Evolutionary conservation across 1,140 invertebrate species (phyloP).

Genomic region (Leucophenga varia): DNA sequence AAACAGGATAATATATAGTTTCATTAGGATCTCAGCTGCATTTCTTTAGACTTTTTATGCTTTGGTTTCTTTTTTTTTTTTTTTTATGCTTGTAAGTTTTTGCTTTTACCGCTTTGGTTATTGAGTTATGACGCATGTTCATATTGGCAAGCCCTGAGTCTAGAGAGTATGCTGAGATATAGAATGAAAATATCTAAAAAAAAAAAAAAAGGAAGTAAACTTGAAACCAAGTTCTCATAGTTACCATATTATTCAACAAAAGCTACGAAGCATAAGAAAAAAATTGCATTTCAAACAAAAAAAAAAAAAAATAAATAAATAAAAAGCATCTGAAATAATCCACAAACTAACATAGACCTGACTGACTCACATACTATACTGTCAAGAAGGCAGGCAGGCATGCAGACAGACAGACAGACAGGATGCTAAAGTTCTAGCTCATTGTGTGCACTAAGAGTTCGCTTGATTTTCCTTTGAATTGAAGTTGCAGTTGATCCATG

Average conservation of each 20-base stretch:
- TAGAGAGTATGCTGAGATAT: too few relatives aligned
- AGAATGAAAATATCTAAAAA: slow-evolving; percentile 22
- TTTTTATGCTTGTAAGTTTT: slow-evolving; percentile 15
- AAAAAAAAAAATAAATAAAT: too few relatives aligned
- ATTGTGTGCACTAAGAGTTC: too few relatives aligned
- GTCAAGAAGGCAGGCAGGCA: too few relatives aligned
- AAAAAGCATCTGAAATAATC: too few relatives aligned
- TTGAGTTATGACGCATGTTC: slow-evolving; percentile 51
- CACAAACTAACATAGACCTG: too few relatives aligned
- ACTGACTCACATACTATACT: too few relatives aligned
- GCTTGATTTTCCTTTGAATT: too few relatives aligned
- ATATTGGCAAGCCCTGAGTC: too few relatives aligned
- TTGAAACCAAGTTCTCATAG: slow-evolving; percentile 21
- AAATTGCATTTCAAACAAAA: too few relatives aligned
- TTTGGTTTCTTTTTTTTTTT: neutral
- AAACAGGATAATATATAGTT: slow-evolving; percentile 31
- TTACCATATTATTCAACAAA: slow-evolving; percentile 37
- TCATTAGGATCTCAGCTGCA: slow-evolving; percentile 54
- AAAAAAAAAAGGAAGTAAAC: slow-evolving; percentile 31
- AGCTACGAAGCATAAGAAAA: slow-evolving; percentile 20
- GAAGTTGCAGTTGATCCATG: slow-evolving; percentile 52
- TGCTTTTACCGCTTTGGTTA: slow-evolving; percentile 28
- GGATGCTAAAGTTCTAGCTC: too few relatives aligned
- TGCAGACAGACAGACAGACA: too few relatives aligned
- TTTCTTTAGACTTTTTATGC: slow-evolving; percentile 26